phyloP scores from a whole-genome alignment of 2,888 invertebrate species.

The Ophioninae sp. region DNA sequence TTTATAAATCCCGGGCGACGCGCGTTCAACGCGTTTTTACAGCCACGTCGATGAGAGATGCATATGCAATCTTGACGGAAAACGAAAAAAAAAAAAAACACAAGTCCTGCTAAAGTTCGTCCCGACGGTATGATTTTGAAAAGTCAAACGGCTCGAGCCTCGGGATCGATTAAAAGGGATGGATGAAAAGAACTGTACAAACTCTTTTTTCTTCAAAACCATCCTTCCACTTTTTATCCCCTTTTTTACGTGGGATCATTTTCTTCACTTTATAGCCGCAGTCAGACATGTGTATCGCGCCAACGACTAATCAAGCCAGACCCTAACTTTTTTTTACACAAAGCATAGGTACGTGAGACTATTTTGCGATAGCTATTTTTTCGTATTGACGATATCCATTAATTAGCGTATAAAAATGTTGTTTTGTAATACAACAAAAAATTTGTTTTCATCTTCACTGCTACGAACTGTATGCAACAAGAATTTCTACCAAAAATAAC shows the following conservation, averaged over 20 bases:
- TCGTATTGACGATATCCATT: neutral
- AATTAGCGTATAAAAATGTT: no score
- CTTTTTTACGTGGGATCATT: neutral
- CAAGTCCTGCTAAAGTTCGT: slow-evolving; percentile 68
- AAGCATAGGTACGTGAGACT: neutral
- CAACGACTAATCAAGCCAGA: neutral
- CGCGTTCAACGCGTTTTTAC: slow-evolving; percentile 9
- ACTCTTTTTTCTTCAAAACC: slow-evolving; percentile 24
- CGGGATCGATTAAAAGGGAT: neutral
- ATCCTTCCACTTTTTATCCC: slow-evolving; percentile 26
- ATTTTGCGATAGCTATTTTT: neutral
- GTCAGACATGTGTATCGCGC: neutral
- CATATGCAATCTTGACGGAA: slow-evolving; percentile 68
- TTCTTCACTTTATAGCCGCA: neutral
- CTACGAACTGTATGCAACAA: no score
- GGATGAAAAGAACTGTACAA: neutral
- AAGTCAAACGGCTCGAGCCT: slow-evolving; percentile 47
- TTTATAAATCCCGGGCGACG: slow-evolving; percentile 54
- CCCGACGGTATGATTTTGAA: slow-evolving; percentile 69
- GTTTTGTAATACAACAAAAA: no score
- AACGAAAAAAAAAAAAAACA: slow-evolving; percentile 64
- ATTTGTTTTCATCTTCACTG: no score
- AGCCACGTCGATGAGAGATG: slow-evolving; percentile 41
- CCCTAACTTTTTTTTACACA: neutral
- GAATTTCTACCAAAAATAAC: no score